These are phyloP conservation scores for honey bee (Apis mellifera) DNA, from an alignment of 1,140 invertebrate species.

Conservation along the genomic window Amel_HAv3.1 CM009937.2:12807501-12808000, in stretches of 20 bases:
- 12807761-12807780: slow-evolving; percentile 58
- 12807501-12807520: too few species aligned
- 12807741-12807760: slow-evolving; percentile 58
- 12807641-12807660: not conserved
- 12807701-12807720: slow-evolving; percentile 55
- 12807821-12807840: not conserved
- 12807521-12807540: too few species aligned
- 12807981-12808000: too few species aligned
- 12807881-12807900: too few species aligned
- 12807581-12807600: not conserved
- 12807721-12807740: slow-evolving; percentile 57
- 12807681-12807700: slow-evolving; percentile 42
- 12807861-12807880: not conserved
- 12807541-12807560: too few species aligned
- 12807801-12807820: slow-evolving; percentile 5
- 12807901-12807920: too few species aligned
- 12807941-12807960: too few species aligned
- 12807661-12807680: not conserved
- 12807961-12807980: too few species aligned
- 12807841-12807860: not conserved
- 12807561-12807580: too few species aligned
- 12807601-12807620: not conserved
- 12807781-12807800: slow-evolving; percentile 55
- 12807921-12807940: too few species aligned
- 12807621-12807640: not conserved